Evolutionary conservation across 2,797 vertebrate genomes (phyloP), one percentile per base, ranked within the genome.

Genomic region (Cichlasoma orientale): DNA sequence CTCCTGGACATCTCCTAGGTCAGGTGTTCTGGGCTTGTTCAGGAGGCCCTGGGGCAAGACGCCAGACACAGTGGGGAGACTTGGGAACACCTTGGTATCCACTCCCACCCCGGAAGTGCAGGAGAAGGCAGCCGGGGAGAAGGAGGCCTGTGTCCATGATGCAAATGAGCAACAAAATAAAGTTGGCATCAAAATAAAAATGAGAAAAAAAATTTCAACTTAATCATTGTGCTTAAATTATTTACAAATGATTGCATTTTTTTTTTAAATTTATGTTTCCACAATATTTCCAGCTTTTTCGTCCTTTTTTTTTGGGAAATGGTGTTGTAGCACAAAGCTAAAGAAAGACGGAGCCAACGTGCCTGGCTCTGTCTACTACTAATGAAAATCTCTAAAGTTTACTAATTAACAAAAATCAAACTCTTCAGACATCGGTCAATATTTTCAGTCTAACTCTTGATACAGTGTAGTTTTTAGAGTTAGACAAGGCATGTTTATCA

Each of bases 281-380:
- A 19, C 44, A 47, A 27, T 44, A 66, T 29, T 66, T 66, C 61
- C 23, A 66, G 16, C 41, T 5, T 63, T 33, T 9, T 8, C 7
- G 8, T 9, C 8, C 8, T 2, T 33, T 33, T 33, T 33, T 7
- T 31, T 47, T 18, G 16, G 16, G 44, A 50, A 50, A 19, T 18
- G 16, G 47, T 19, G 18, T 19, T 8, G 7, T 50, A 19, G 18
- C 18, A 50, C 47, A 50, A 50, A 19, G 18, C 18, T 50, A 47
- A 0, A 66, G 41, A 25, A 66, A 47, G 21, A 47, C 3, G 0
- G 5, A 12, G 21, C 9, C 1, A 0, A 27, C 0, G 1, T 68
- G 10, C 19, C 41, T 68, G 25, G 9, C 25, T 68, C 63, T 29
- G 10, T 27, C 18, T 3, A 8, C 25, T 68, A 25, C 41, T n/a